These are phyloP conservation scores for Caenorhabditis angaria DNA, from an alignment of 2,888 invertebrate genomes.

Conservation along the genomic window DNA sequence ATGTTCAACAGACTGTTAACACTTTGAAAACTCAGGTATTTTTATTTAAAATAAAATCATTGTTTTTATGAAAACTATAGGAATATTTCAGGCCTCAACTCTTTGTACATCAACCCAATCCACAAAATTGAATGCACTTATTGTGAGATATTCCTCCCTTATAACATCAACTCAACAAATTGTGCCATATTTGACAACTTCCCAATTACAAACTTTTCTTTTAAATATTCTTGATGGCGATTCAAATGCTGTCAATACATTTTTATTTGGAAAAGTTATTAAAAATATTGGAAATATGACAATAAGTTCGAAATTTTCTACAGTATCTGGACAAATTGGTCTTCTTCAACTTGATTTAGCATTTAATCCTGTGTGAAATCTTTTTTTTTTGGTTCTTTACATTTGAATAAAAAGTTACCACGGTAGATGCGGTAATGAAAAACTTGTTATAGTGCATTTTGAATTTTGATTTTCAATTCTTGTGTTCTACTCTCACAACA, in stretches of 20 bases:
- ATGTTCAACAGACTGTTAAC: slow-evolving; percentile 13
- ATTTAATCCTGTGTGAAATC: slow-evolving; percentile 20
- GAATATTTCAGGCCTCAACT: background rate
- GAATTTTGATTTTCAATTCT: too few species aligned
- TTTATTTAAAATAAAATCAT: background rate
- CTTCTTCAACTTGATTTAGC: slow-evolving; percentile 27
- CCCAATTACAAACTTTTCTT: slow-evolving; percentile 15
- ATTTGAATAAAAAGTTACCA: too few species aligned
- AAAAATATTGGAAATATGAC: slow-evolving; percentile 21
- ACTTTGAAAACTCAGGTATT: background rate
- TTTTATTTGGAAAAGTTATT: slow-evolving; percentile 30
- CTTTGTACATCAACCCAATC: background rate
- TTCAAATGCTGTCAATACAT: slow-evolving; percentile 7
- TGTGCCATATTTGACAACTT: slow-evolving; percentile 11
- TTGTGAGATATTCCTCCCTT: background rate
- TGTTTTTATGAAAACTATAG: background rate
- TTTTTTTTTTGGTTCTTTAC: too few species aligned
- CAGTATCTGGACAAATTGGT: slow-evolving; percentile 22
- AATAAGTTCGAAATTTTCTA: slow-evolving; percentile 10
- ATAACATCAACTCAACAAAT: slow-evolving; percentile 11
- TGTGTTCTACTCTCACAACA: too few species aligned
- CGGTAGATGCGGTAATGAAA: too few species aligned
- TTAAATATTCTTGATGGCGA: slow-evolving; percentile 17
- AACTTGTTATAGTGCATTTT: too few species aligned
- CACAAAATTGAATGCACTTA: background rate